Percentiles rank a stretch among this genome's conserved stretches.
Conservation (phyloP, 1,140 invertebrate genomes). For the Drosophila varians region DNA sequence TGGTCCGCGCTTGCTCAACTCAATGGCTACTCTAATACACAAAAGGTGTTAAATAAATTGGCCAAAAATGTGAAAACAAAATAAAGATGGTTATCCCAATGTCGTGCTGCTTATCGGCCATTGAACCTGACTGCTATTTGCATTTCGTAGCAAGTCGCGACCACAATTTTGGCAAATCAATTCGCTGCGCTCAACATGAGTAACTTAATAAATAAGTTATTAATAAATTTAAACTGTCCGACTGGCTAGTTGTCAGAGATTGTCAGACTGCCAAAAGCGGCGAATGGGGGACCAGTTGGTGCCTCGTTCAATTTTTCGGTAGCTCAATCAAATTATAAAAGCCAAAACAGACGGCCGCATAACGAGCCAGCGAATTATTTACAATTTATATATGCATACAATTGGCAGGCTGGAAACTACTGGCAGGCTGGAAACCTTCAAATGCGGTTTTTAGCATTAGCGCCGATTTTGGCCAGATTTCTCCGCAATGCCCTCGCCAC, state of each 20-base stretch:
- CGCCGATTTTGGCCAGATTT: slow-evolving; percentile 35
- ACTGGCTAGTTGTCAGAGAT: slow-evolving; percentile 24
- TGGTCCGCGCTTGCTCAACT: slow-evolving; percentile 1
- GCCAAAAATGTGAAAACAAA: slow-evolving; percentile 17
- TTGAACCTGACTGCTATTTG: slow-evolving; percentile 24
- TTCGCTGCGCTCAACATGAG: slow-evolving; percentile 37
- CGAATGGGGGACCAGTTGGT: slow-evolving; percentile 16
- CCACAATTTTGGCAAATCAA: slow-evolving; percentile 42
- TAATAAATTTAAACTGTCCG: slow-evolving; percentile 44
- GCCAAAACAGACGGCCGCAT: background rate
- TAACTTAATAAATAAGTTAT: slow-evolving; percentile 45
- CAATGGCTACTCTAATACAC: slow-evolving; percentile 32
- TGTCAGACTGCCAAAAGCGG: background rate
- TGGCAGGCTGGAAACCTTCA: slow-evolving; percentile 36
- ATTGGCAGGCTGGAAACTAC: slow-evolving; percentile 24
- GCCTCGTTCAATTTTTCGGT: slow-evolving; percentile 46
- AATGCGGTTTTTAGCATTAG: slow-evolving; percentile 37
- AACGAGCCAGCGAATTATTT: slow-evolving; percentile 39
- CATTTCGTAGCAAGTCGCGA: slow-evolving; percentile 17
- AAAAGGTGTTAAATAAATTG: slow-evolving; percentile 34
- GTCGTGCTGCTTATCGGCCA: slow-evolving; percentile 39
- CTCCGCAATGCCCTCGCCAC: slow-evolving; percentile 36
- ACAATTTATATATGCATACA: slow-evolving; percentile 48
- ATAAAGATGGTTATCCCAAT: slow-evolving; percentile 7
- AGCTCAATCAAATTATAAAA: slow-evolving; percentile 51